phyloP scores from a whole-genome alignment of 2,113 vertebrate genomes.

The Microtus oregoni region DNA sequence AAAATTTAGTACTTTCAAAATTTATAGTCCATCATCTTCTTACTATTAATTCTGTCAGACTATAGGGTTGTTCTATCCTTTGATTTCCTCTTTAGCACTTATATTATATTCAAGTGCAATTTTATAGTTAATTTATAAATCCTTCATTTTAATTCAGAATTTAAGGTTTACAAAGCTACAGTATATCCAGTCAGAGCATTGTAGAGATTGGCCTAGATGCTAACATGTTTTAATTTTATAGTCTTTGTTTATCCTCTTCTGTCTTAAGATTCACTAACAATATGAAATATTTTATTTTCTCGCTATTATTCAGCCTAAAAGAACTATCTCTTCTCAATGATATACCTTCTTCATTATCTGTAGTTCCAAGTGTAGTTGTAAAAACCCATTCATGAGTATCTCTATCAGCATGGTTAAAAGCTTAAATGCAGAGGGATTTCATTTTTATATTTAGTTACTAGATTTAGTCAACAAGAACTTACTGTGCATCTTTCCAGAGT shows the following conservation, averaged over 20 bases:
- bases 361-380: not conserved
- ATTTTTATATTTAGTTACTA: not conserved
- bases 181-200: not conserved
- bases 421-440: not conserved
- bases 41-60: not conserved
- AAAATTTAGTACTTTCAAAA: not conserved
- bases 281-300: constrained; percentile 12
- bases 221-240: not conserved
- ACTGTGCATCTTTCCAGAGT: not conserved
- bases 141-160: constrained; percentile 42
- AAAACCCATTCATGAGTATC: not conserved
- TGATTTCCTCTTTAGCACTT: not conserved
- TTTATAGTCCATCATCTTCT: not conserved
- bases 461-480: not conserved
- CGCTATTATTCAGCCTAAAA: constrained; percentile 7
- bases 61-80: not conserved
- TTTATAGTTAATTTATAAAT: constrained; percentile 29
- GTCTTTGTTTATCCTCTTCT: not conserved
- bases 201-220: not conserved
- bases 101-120: not conserved
- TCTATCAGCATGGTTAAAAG: not conserved
- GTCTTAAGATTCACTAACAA: not conserved
- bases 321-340: not conserved
- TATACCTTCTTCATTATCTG: constrained; percentile 44
- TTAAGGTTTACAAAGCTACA: not conserved